Percentiles rank a stretch among this genome's conserved stretches.
Conservation (phyloP, 2,888 invertebrate genomes). For the Miltochrista miniata region DNA sequence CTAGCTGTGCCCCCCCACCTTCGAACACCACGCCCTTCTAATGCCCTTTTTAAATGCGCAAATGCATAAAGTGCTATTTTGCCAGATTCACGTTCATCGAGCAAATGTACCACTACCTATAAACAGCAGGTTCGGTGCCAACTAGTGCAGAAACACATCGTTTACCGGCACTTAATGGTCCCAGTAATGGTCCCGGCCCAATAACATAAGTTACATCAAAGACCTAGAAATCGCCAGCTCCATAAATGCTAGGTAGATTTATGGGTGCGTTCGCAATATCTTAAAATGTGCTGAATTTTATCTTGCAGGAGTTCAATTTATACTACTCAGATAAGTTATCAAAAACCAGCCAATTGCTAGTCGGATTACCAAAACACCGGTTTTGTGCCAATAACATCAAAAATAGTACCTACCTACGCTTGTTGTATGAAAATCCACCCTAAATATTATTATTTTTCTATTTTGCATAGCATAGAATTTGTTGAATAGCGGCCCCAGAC, state of each 20-base stretch:
- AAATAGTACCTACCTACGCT: too few species aligned
- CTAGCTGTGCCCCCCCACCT: too few species aligned
- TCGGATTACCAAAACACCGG: too few species aligned
- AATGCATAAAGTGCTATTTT: background rate
- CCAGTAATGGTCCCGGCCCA: background rate
- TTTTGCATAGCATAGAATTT: too few species aligned
- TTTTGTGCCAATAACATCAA: too few species aligned
- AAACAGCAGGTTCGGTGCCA: constrained; percentile 3
- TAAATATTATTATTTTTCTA: too few species aligned
- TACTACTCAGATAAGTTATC: too few species aligned
- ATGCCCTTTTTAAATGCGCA: background rate
- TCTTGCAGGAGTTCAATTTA: background rate
- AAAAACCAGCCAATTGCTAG: too few species aligned
- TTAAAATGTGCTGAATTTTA: background rate
- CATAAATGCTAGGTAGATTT: background rate
- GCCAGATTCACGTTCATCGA: too few species aligned
- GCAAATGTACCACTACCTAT: background rate
- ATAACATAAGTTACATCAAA: background rate
- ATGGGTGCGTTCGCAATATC: background rate
- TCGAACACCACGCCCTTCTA: too few species aligned
- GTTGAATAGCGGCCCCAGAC: too few species aligned
- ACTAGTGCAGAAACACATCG: constrained; percentile 5
- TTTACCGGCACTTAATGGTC: background rate
- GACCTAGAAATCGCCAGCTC: background rate
- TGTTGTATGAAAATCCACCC: too few species aligned